These are phyloP conservation scores for Poecilia wingei DNA, from an alignment of 2,797 vertebrate species.

Conservation along the genomic window DNA sequence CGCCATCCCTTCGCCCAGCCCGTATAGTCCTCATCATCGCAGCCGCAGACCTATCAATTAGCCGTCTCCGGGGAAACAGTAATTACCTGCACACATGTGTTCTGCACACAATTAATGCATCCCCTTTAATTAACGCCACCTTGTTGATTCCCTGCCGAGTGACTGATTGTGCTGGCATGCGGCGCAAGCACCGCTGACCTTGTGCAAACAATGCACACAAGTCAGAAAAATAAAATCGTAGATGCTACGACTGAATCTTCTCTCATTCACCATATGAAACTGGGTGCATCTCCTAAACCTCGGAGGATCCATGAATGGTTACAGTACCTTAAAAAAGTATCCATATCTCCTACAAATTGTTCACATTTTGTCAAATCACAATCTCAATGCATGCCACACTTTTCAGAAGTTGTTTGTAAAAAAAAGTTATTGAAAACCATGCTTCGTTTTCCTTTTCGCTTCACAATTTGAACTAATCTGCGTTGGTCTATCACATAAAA, in stretches of 20 bases:
- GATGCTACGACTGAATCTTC: background rate
- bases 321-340: background rate
- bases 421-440: background rate
- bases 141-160: slow-evolving; percentile 66
- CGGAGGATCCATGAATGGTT: background rate
- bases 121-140: slow-evolving; percentile 78
- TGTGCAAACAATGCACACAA: slow-evolving; percentile 16
- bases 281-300: background rate
- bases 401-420: background rate
- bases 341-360: background rate
- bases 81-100: slow-evolving; percentile 82
- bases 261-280: background rate
- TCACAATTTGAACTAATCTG: background rate
- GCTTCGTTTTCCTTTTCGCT: background rate
- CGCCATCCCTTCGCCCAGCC: slow-evolving; percentile 52
- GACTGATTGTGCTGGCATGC: slow-evolving; percentile 64
- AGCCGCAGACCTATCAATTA: slow-evolving; percentile 78
- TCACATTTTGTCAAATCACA: background rate
- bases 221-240: background rate
- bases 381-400: background rate
- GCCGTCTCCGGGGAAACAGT: slow-evolving; percentile 73
- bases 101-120: slow-evolving; percentile 76
- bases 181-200: slow-evolving; percentile 13
- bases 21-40: slow-evolving; percentile 70
- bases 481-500: background rate